Evolutionary conservation across 2,888 invertebrate species (phyloP).

Genomic region (Matsumyia berberina): DNA sequence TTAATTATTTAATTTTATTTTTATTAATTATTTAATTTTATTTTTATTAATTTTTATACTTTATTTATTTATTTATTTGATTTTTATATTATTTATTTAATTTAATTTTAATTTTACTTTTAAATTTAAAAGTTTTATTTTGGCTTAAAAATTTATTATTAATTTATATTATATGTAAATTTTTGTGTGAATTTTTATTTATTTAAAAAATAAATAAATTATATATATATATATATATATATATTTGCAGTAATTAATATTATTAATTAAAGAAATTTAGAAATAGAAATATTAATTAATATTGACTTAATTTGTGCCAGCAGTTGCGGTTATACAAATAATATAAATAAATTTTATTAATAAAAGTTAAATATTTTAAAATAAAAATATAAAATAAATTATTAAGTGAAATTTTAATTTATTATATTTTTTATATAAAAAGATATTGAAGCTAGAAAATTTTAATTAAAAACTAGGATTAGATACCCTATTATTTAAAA

Average conservation of each 20-base stretch:
- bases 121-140: slow-evolving; percentile 85
- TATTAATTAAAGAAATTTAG: slow-evolving; percentile 87
- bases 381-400: slow-evolving; percentile 83
- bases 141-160: slow-evolving; percentile 85
- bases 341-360: slow-evolving; percentile 86
- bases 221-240: slow-evolving; percentile 42
- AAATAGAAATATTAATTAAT: slow-evolving; percentile 86
- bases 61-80: slow-evolving; percentile 16
- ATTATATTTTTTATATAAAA: slow-evolving; percentile 80
- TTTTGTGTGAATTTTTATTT: slow-evolving; percentile 84
- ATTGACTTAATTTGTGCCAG: slow-evolving; percentile 89
- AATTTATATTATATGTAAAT: slow-evolving; percentile 86
- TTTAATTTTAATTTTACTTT: slow-evolving; percentile 75
- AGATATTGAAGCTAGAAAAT: slow-evolving; percentile 84
- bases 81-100: not conserved
- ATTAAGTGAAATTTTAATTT: slow-evolving; percentile 87
- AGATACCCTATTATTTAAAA: slow-evolving; percentile 88
- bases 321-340: slow-evolving; percentile 89
- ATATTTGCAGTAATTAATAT: slow-evolving; percentile 85
- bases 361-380: slow-evolving; percentile 80
- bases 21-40: slow-evolving; percentile 25
- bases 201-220: slow-evolving; percentile 84
- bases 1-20: slow-evolving; percentile 3
- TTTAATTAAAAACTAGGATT: slow-evolving; percentile 87
- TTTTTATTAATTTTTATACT: slow-evolving; percentile 18